Base-by-base conservation (phyloP, 2,113 vertebrate species). In the Mugil cephalus region DNA sequence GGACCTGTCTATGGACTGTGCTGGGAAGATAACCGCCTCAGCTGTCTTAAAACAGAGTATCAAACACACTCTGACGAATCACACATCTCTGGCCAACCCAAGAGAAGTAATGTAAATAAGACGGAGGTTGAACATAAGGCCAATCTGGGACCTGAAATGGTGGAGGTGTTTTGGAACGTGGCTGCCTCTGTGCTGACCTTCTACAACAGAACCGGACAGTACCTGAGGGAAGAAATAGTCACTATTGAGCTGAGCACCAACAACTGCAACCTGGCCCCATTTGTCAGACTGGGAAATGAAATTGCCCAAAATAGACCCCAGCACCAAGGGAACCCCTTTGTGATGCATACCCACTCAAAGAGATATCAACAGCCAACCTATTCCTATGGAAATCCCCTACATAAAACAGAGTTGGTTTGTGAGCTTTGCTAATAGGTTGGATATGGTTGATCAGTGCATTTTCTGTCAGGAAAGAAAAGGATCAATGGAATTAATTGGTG, bases 81-180 rank as follows among this genome's bases (percentile, higher is more conserved):
- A n/a, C n/a, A n/a, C n/a, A n/a, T n/a, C 4, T 17, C 15, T 18
- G 2, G 13, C 78, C 38, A n/a, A 56, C 0, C 4, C 35, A 2
- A 34, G 54, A 24, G 10, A n/a, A n/a, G n/a, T n/a, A n/a, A n/a
- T n/a, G n/a, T n/a, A n/a, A n/a, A n/a, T n/a, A n/a, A n/a, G n/a
- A n/a, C n/a, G 2, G 5, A 24, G 10, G 18, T n/a, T 34, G 72
- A 4, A 67, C 65, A 35, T n/a, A 7, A 68, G 38, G 4, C 1
- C 1, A 1, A 3, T 15, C 2, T 13, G 8, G n/a, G 0, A 24
- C 69, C 77, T 21, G 52, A 69, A 46, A 63, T 1, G 8, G 58
- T 90, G 15, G 88, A 89, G 63, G 85, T 89, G 38, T 21, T 74
- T 11, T 84, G 82, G 85, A 51, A 80, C 56, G 6, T 39, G 21